Evolutionary conservation across 2,113 vertebrate species (phyloP).

Genomic region (Engystomops pustulosus): DNA sequence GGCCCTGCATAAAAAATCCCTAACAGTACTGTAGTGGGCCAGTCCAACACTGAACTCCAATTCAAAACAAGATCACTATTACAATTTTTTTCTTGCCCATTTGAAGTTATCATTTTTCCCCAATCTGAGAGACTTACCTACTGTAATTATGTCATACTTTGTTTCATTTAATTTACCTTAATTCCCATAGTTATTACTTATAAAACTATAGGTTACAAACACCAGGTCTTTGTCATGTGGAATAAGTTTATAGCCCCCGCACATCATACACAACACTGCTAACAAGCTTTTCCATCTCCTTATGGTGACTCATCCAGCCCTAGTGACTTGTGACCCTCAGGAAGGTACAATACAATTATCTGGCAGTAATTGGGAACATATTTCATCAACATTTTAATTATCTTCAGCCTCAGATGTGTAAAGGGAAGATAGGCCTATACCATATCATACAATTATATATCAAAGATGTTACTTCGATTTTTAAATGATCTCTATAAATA

Average conservation of each 20-base stretch:
- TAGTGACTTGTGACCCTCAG: constrained; percentile 16
- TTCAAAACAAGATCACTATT: too few relatives aligned
- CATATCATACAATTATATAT: background rate
- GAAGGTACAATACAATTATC: constrained; percentile 34
- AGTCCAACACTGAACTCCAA: too few relatives aligned
- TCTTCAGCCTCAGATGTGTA: constrained; percentile 16
- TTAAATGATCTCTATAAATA: background rate
- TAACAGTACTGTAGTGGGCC: too few relatives aligned
- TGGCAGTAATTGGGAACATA: constrained; percentile 27
- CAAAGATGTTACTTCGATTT: background rate
- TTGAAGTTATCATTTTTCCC: too few relatives aligned
- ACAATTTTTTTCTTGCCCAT: too few relatives aligned
- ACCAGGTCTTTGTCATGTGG: background rate
- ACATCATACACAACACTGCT: background rate
- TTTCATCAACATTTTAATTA: constrained; percentile 37
- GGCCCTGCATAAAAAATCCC: too few relatives aligned
- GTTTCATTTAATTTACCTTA: too few relatives aligned
- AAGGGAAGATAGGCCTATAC: background rate
- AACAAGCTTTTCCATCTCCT: background rate
- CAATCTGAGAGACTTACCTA: too few relatives aligned
- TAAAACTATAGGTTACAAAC: background rate
- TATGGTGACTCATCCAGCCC: background rate
- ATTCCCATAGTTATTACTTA: background rate
- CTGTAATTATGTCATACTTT: too few relatives aligned
- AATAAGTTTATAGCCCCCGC: background rate